These are phyloP conservation scores for Chymomyza fuscimana DNA, from an alignment of 2,888 invertebrate species.

Conservation along the genomic window DNA sequence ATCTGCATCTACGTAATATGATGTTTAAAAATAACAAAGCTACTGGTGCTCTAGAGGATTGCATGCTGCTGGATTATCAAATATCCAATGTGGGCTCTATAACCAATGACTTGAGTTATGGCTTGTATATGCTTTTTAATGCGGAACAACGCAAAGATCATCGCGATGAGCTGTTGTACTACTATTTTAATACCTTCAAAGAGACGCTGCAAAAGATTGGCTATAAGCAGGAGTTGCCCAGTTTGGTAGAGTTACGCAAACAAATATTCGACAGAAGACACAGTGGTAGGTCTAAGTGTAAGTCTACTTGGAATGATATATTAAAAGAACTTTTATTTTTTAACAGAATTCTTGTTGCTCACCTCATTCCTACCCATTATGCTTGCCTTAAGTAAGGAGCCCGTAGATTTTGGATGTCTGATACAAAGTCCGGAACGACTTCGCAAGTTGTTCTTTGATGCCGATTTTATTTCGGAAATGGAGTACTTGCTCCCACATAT, in stretches of 20 bases:
- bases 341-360: constrained; percentile 56
- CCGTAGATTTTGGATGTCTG: constrained; percentile 39
- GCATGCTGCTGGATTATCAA: constrained; percentile 71
- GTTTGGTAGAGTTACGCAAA: constrained; percentile 43
- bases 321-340: neutral
- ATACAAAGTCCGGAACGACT: constrained; percentile 32
- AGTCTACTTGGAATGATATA: neutral
- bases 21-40: constrained; percentile 58
- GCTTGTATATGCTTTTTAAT: constrained; percentile 59
- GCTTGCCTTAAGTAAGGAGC: constrained; percentile 25
- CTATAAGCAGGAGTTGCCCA: constrained; percentile 57
- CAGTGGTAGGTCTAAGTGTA: constrained; percentile 46
- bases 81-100: constrained; percentile 57
- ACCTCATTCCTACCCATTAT: constrained; percentile 49
- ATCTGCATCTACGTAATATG: constrained; percentile 70
- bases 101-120: constrained; percentile 56
- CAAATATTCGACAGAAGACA: constrained; percentile 46
- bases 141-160: constrained; percentile 44
- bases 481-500: constrained; percentile 32
- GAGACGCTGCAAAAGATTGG: constrained; percentile 51
- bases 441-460: constrained; percentile 23
- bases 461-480: constrained; percentile 45
- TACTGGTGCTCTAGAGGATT: constrained; percentile 42
- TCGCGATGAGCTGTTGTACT: constrained; percentile 54
- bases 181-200: constrained; percentile 56